Percentiles rank a stretch among this genome's conserved stretches.
phyloP scores from a whole-genome alignment of 1,140 invertebrate species.

The Oppia nitens region DNA sequence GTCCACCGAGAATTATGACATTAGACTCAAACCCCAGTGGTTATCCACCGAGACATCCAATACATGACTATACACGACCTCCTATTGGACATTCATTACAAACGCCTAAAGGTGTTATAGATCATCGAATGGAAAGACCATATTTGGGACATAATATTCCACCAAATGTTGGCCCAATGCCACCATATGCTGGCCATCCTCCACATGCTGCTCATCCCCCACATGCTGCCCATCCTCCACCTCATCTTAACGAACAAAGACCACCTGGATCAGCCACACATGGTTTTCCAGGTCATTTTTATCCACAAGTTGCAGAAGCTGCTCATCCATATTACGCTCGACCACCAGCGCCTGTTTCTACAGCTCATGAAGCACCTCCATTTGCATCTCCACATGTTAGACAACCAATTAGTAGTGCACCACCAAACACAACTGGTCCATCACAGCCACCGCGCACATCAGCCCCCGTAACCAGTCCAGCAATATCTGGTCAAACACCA shows the following conservation, averaged over 20 bases:
- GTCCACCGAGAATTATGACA: background rate
- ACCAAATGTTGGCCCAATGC: background rate
- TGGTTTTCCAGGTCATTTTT: background rate
- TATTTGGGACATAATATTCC: too few relatives aligned
- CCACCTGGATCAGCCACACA: background rate
- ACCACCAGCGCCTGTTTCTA: background rate
- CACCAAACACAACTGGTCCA: background rate
- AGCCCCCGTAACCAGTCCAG: background rate
- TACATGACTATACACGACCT: background rate
- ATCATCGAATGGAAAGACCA: background rate
- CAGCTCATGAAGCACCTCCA: background rate
- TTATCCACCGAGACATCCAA: conserved; percentile 2
- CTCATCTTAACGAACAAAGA: background rate
- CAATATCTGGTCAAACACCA: conserved; percentile 6
- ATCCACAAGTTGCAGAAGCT: background rate
- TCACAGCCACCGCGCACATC: background rate
- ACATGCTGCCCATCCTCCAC: background rate
- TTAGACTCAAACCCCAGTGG: background rate
- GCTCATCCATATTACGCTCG: background rate
- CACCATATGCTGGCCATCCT: background rate
- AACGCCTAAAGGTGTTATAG: background rate
- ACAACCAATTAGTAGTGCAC: too few relatives aligned
- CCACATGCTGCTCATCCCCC: background rate
- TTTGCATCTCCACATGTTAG: background rate
- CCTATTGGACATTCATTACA: background rate